phyloP scores from a whole-genome alignment of 2,797 vertebrate genomes.

The Sciurus vulgaris region DNA sequence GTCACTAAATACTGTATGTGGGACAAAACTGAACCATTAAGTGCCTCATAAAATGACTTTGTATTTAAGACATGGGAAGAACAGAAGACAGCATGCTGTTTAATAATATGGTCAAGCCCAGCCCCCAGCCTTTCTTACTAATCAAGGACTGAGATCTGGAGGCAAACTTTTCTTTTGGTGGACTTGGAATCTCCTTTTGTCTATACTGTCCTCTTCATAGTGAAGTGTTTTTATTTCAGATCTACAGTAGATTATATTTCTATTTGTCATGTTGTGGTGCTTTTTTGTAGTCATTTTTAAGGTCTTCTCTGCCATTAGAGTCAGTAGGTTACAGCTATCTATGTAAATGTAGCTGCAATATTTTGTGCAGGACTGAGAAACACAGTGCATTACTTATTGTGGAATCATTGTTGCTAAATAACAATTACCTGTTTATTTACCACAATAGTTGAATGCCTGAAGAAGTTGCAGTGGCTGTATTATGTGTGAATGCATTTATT shows the following conservation, averaged over 20 bases:
- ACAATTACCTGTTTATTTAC: constrained; percentile 99
- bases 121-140: constrained; percentile 84
- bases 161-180: constrained; percentile 88
- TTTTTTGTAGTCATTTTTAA: constrained; percentile 88
- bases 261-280: constrained; percentile 91
- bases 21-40: constrained; percentile 56
- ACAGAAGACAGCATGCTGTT: constrained; percentile 99
- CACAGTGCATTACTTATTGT: constrained; percentile 98
- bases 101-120: constrained; percentile 85
- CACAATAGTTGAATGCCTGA: constrained; percentile 91
- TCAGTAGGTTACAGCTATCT: constrained; percentile 92
- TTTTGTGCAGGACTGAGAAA: constrained; percentile 93
- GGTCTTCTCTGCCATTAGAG: constrained; percentile 92
- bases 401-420: constrained; percentile 98
- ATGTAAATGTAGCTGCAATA: constrained; percentile 92
- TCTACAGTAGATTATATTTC: constrained; percentile 61
- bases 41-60: constrained; percentile 69
- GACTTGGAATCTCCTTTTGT: constrained; percentile 84
- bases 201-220: too few species aligned
- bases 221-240: too few species aligned
- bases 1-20: constrained; percentile 74
- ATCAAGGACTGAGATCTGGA: constrained; percentile 89
- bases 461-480: constrained; percentile 91
- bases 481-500: constrained; percentile 92
- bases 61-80: constrained; percentile 94